Conservation (phyloP, 2,888 invertebrate genomes). For the Spodoptera exigua region DNA sequence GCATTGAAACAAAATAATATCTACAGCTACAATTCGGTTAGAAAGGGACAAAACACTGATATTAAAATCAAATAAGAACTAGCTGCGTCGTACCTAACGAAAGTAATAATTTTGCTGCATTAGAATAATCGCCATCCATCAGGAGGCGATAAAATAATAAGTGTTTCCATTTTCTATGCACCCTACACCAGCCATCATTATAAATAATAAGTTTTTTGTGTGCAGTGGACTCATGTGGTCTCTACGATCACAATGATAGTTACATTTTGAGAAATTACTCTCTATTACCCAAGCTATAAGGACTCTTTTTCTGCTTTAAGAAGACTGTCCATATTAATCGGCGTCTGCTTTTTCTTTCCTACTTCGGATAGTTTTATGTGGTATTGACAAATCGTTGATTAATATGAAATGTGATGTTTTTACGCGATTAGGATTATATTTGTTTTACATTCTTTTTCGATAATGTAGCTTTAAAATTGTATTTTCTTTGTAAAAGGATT, state of each 20-base stretch:
- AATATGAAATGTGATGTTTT: conserved; percentile 24
- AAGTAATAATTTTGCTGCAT: conserved; percentile 65
- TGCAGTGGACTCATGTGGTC: conserved; percentile 75
- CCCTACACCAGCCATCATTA: conserved; percentile 73
- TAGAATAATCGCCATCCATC: conserved; percentile 77
- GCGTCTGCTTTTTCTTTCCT: conserved; percentile 38
- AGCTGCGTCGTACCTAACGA: conserved; percentile 32
- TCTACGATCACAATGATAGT: conserved; percentile 17
- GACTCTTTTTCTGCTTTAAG: too few species aligned
- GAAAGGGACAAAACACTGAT: conserved; percentile 1
- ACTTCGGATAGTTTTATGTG: conserved; percentile 24
- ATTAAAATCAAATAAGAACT: conserved; percentile 49
- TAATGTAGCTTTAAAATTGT: too few species aligned
- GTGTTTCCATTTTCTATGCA: conserved; percentile 82
- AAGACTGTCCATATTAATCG: conserved; percentile 47
- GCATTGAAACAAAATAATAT: background rate
- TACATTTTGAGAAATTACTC: too few species aligned
- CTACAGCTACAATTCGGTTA: background rate
- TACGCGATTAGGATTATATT: background rate
- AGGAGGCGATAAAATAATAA: conserved; percentile 81
- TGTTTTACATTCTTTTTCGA: background rate
- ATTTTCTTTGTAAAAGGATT: too few species aligned
- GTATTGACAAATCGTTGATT: conserved; percentile 40
- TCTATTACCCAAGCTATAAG: too few species aligned
- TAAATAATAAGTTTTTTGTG: conserved; percentile 78